Conservation (phyloP, 92 coral and sea anemone species). For the Actinernus sp. region DNA sequence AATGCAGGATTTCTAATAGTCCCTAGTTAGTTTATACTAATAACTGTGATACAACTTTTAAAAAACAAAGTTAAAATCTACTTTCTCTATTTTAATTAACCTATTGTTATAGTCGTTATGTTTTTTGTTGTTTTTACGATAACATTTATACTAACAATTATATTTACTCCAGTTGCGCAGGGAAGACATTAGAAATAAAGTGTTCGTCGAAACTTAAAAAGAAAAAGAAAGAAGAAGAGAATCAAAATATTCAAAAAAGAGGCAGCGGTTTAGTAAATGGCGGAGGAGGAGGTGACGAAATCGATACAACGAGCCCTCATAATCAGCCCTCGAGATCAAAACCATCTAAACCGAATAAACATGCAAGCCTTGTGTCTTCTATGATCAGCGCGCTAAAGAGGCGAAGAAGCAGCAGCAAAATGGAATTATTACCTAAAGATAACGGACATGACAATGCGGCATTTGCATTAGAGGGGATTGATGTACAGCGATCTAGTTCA, state of each 20-base stretch:
- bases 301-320: background rate
- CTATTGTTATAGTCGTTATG: too few species aligned
- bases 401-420: background rate
- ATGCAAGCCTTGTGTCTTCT: background rate
- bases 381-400: background rate
- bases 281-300: conserved; percentile 1
- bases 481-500: background rate
- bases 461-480: background rate
- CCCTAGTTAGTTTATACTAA: too few species aligned
- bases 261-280: background rate
- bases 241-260: background rate
- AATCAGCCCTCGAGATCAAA: background rate
- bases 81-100: too few species aligned
- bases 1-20: too few species aligned
- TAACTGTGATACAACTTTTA: too few species aligned
- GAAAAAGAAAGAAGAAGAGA: conserved; percentile 12
- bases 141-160: too few species aligned
- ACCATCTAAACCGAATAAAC: too few species aligned
- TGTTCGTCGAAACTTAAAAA: conserved; percentile 50
- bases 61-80: too few species aligned
- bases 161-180: conserved; percentile 45
- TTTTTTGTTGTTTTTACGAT: too few species aligned
- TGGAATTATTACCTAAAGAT: background rate
- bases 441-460: background rate
- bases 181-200: conserved; percentile 58